Conservation (phyloP, 2,113 vertebrate genomes). For the Speoplatyrhinus poulsoni region DNA sequence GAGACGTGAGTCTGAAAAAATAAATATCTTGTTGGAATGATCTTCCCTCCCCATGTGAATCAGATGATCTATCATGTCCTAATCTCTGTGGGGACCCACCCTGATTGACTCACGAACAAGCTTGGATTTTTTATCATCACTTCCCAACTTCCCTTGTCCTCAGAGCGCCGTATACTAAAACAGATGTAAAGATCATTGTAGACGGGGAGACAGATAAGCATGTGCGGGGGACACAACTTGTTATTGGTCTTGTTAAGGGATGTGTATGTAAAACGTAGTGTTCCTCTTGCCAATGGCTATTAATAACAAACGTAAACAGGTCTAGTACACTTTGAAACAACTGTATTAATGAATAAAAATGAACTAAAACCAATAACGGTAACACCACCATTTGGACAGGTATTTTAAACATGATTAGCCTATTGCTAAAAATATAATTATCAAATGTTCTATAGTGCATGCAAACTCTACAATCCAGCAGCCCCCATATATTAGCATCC, state of each 20-base stretch:
- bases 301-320: no score
- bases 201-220: neutral
- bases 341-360: no score
- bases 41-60: constrained; percentile 6
- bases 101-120: constrained; percentile 24
- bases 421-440: no score
- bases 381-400: no score
- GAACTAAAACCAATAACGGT: no score
- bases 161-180: neutral
- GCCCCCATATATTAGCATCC: no score
- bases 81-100: constrained; percentile 10
- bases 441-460: no score
- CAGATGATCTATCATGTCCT: constrained; percentile 16
- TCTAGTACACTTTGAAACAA: no score
- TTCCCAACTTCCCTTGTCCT: neutral
- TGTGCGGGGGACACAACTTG: neutral
- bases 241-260: neutral
- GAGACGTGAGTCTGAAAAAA: constrained; percentile 54
- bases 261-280: neutral
- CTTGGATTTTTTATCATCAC: constrained; percentile 28
- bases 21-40: constrained; percentile 47
- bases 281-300: no score
- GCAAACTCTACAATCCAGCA: no score
- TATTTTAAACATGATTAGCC: no score
- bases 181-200: constrained; percentile 8